Evolutionary conservation across 1,140 invertebrate species (phyloP).

Genomic region (Portunus trituberculatus): DNA sequence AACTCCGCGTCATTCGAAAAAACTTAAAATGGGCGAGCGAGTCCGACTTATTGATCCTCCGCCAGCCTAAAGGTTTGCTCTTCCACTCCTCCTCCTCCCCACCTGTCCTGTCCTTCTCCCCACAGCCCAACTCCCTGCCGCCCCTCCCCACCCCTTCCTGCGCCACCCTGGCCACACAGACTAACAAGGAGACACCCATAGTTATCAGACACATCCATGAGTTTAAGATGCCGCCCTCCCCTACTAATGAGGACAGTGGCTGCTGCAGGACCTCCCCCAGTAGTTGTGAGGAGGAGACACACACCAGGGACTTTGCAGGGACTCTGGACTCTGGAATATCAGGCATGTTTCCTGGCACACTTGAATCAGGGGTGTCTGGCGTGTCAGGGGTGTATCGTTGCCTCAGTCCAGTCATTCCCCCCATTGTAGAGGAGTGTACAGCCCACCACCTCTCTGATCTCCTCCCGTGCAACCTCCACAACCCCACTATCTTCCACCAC

Average conservation of each 20-base stretch:
- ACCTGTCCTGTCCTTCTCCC: not conserved
- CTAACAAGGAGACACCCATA: conserved; percentile 70
- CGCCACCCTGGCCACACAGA: conserved; percentile 52
- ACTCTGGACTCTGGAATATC: conserved; percentile 77
- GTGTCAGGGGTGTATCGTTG: conserved; percentile 73
- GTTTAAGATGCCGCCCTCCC: conserved; percentile 77
- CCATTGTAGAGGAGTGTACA: conserved; percentile 75
- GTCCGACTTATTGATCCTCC: conserved; percentile 76
- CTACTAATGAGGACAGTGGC: conserved; percentile 76
- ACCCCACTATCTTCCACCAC: conserved; percentile 66
- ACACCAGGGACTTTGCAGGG: conserved; percentile 66
- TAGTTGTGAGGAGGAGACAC: conserved; percentile 74
- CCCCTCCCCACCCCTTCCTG: conserved; percentile 38
- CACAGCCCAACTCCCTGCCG: conserved; percentile 39
- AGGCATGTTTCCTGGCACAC: conserved; percentile 65
- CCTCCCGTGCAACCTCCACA: conserved; percentile 56
- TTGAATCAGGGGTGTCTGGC: conserved; percentile 69
- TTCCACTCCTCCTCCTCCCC: conserved; percentile 56
- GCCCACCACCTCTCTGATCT: conserved; percentile 76
- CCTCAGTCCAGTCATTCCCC: conserved; percentile 75
- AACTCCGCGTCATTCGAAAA: conserved; percentile 70
- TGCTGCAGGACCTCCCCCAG: conserved; percentile 77
- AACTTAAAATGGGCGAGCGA: conserved; percentile 78
- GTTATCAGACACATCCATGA: conserved; percentile 77
- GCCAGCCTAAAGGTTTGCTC: conserved; percentile 72